These are phyloP conservation scores for Macroramphosus scolopax DNA, from an alignment of 2,797 vertebrate genomes.

Conservation along the genomic window DNA sequence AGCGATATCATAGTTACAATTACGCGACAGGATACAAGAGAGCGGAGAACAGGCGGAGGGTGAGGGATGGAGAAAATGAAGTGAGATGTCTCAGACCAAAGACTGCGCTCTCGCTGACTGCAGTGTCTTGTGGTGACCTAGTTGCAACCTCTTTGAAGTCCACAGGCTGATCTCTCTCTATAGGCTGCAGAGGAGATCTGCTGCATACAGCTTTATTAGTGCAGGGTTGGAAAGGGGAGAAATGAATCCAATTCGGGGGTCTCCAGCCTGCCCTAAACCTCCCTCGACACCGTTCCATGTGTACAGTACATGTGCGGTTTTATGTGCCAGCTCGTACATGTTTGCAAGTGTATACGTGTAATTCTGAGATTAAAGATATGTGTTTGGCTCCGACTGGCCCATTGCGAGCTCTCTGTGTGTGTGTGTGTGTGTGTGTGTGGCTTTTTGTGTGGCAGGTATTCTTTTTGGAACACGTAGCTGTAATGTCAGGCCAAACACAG, in stretches of 20 bases:
- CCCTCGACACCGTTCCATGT: slow-evolving; percentile 9
- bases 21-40: slow-evolving; percentile 64
- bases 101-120: slow-evolving; percentile 72
- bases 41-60: slow-evolving; percentile 29
- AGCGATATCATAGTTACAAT: slow-evolving; percentile 66
- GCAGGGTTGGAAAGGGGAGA: slow-evolving; percentile 25
- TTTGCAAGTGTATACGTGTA: background rate
- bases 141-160: slow-evolving; percentile 85
- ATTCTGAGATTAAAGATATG: slow-evolving; percentile 12
- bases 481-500: slow-evolving; percentile 70
- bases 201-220: slow-evolving; percentile 72
- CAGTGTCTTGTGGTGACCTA: slow-evolving; percentile 80
- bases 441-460: slow-evolving; percentile 53
- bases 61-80: slow-evolving; percentile 35
- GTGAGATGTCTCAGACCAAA: slow-evolving; percentile 76
- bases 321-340: too few species aligned
- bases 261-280: slow-evolving; percentile 38
- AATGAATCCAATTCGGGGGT: slow-evolving; percentile 44
- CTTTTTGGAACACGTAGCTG: slow-evolving; percentile 52
- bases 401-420: background rate
- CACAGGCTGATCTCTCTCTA: slow-evolving; percentile 78
- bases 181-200: slow-evolving; percentile 70
- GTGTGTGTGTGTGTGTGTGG: slow-evolving; percentile 12
- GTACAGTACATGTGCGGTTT: background rate
- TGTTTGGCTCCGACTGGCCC: slow-evolving; percentile 8